These are phyloP conservation scores for Leptopilina boulardi DNA, from an alignment of 1,140 invertebrate species.

Conservation along the genomic window DNA sequence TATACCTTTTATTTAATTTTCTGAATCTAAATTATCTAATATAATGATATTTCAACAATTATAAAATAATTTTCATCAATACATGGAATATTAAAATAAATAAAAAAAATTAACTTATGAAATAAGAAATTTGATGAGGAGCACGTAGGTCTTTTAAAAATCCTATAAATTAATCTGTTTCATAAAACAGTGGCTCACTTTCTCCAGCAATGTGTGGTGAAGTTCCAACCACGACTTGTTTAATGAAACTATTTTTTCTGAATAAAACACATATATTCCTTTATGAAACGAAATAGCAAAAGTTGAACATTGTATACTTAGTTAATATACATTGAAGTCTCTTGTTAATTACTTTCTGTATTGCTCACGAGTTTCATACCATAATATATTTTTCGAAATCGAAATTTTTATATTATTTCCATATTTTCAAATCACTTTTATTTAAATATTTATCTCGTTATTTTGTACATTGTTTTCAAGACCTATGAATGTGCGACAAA, in stretches of 20 bases:
- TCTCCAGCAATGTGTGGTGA: slow-evolving; percentile 8
- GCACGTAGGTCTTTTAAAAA: background rate
- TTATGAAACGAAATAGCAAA: background rate
- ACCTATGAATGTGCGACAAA: too few species aligned
- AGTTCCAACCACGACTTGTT: background rate
- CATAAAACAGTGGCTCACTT: slow-evolving; percentile 10
- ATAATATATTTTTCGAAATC: background rate
- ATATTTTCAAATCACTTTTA: too few species aligned
- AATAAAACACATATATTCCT: background rate
- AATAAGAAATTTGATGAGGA: background rate
- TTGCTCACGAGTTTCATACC: background rate
- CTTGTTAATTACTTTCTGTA: background rate
- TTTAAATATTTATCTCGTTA: too few species aligned
- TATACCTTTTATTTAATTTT: too few species aligned
- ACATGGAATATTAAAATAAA: too few species aligned
- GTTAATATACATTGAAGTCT: background rate
- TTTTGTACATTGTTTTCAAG: too few species aligned
- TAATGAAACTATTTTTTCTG: slow-evolving; percentile 11
- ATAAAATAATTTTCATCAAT: too few species aligned
- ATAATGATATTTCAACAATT: too few species aligned
- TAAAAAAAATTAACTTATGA: background rate
- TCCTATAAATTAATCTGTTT: background rate
- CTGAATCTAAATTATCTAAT: too few species aligned
- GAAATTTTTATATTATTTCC: too few species aligned
- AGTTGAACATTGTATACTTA: slow-evolving; percentile 2